Evolutionary conservation across 2,113 vertebrate genomes (phyloP).

Genomic region (Elephantulus edwardii): DNA sequence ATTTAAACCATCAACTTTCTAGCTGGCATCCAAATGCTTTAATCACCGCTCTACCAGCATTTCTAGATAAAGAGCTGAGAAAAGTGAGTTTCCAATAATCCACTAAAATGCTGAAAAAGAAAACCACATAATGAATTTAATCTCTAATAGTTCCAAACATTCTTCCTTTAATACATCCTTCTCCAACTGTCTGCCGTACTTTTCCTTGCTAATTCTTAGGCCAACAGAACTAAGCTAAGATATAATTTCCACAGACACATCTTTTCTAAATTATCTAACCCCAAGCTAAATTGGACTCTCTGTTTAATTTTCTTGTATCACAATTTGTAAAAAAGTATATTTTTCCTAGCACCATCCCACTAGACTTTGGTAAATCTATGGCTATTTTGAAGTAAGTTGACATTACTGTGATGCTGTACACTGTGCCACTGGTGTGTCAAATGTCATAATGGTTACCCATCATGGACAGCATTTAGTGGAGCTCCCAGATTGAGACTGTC

Average conservation of each 20-base stretch:
- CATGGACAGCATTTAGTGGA: too few relatives aligned
- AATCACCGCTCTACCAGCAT: not conserved
- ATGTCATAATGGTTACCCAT: too few relatives aligned
- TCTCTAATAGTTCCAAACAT: not conserved
- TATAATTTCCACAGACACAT: not conserved
- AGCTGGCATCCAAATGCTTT: not conserved
- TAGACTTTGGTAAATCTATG: too few relatives aligned
- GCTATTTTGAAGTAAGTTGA: too few relatives aligned
- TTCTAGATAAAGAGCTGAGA: not conserved
- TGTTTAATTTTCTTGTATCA: not conserved
- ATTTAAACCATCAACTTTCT: too few relatives aligned
- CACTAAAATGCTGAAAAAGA: not conserved
- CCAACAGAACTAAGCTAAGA: not conserved
- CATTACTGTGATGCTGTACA: too few relatives aligned
- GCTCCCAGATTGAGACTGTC: too few relatives aligned
- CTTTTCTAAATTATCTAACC: not conserved
- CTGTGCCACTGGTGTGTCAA: too few relatives aligned
- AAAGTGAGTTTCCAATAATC: not conserved
- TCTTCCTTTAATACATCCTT: not conserved
- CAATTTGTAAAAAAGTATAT: not conserved
- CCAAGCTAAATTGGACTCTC: not conserved
- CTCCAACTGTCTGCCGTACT: not conserved
- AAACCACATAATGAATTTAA: not conserved
- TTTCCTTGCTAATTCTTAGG: not conserved
- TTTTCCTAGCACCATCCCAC: not conserved